A percentile compares a stretch with the other conserved stretches of the same genome.
phyloP scores from a whole-genome alignment of 2,113 vertebrate species.

The Gymnobelideus leadbeateri region DNA sequence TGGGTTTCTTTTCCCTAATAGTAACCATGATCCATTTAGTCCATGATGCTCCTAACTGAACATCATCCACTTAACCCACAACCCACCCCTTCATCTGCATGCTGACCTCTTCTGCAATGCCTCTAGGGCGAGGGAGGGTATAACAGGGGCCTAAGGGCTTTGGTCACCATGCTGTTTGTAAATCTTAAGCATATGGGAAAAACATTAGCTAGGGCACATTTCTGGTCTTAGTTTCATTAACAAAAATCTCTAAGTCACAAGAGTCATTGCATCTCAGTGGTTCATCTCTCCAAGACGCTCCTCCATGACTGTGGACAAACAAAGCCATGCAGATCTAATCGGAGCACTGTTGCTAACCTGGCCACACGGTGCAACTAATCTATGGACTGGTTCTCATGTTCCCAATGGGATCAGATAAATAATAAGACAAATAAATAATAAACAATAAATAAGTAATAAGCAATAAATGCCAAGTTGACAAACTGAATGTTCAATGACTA shows the following conservation, averaged over 20 bases:
- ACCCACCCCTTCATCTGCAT: not conserved
- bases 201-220: not conserved
- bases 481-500: not conserved
- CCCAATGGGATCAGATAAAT: not conserved
- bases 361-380: not conserved
- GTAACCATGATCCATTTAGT: not conserved
- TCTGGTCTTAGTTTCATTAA: not conserved
- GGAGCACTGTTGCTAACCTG: no score
- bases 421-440: no score
- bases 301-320: not conserved
- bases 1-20: not conserved
- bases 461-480: not conserved
- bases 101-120: not conserved
- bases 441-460: not conserved
- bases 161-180: not conserved
- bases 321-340: no score
- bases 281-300: not conserved
- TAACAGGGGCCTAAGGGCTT: not conserved
- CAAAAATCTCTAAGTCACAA: not conserved
- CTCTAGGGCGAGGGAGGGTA: no score
- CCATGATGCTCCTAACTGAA: no score
- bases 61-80: not conserved
- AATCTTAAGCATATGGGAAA: not conserved
- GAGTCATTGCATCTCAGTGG: not conserved
- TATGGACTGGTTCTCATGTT: not conserved